These are phyloP conservation scores for Trichogramma pretiosum DNA, from an alignment of 1,140 invertebrate species.

Conservation along the genomic window DNA sequence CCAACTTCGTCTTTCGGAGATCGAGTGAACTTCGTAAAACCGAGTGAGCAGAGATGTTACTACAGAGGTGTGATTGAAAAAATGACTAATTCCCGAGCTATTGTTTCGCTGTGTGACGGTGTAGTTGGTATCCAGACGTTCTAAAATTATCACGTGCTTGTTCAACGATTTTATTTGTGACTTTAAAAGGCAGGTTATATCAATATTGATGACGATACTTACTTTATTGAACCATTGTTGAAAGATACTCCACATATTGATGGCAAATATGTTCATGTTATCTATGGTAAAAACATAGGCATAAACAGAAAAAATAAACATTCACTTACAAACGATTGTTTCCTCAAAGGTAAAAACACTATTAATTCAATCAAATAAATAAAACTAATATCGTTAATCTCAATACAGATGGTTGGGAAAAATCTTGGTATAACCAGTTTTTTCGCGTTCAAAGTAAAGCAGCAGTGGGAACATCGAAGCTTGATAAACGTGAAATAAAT, in stretches of 20 bases:
- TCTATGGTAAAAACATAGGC: too few relatives aligned
- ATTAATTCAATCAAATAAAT: too few relatives aligned
- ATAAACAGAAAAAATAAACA: too few relatives aligned
- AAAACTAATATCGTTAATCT: too few relatives aligned
- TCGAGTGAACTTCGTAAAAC: slow-evolving; percentile 19
- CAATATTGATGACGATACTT: slow-evolving; percentile 36
- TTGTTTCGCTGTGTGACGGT: slow-evolving; percentile 54
- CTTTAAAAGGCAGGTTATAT: slow-evolving; percentile 42
- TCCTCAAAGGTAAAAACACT: too few relatives aligned
- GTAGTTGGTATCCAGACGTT: slow-evolving; percentile 46
- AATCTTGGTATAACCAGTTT: slow-evolving; percentile 41
- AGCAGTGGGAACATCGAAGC: background rate
- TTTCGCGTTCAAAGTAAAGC: slow-evolving; percentile 21
- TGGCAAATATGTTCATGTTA: slow-evolving; percentile 45
- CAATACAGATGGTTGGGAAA: slow-evolving; percentile 36
- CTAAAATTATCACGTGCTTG: background rate
- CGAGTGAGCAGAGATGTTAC: slow-evolving; percentile 44
- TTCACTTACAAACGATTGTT: too few relatives aligned
- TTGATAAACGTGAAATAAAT: too few relatives aligned
- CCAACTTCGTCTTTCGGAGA: background rate
- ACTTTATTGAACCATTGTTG: slow-evolving; percentile 45
- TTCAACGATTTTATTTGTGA: background rate
- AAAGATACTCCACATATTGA: slow-evolving; percentile 36
- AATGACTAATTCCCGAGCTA: slow-evolving; percentile 44
- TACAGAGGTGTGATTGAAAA: slow-evolving; percentile 47